phyloP scores from a whole-genome alignment of 2,113 vertebrate genomes.

The Macaca nemestrina region DNA sequence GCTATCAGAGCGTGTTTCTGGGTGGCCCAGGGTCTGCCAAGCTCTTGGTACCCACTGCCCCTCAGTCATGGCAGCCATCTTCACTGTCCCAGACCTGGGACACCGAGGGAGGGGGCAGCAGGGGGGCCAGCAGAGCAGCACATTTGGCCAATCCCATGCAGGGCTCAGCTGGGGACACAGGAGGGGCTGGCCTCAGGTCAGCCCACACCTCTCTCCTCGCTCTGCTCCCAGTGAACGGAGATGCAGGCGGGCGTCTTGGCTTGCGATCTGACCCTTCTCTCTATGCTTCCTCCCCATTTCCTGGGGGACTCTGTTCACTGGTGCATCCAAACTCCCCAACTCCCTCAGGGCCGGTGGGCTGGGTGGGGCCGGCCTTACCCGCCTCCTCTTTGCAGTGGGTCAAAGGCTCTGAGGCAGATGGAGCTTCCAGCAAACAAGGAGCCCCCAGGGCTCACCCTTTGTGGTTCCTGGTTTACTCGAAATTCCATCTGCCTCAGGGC shows the following conservation, averaged over 20 bases:
- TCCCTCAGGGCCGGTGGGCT: neutral
- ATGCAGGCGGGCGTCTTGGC: neutral
- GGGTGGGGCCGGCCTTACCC: neutral
- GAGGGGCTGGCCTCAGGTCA: neutral
- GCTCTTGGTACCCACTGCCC: neutral
- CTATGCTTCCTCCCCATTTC: neutral
- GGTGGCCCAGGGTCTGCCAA: neutral
- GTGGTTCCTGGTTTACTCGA: neutral
- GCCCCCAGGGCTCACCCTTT: neutral
- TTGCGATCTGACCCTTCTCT: neutral
- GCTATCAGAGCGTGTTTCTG: rapidly evolving
- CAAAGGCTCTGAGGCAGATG: too few relatives aligned
- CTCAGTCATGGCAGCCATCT: neutral
- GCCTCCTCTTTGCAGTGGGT: too few relatives aligned
- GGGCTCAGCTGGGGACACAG: neutral
- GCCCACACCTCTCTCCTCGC: neutral
- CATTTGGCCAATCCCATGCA: neutral
- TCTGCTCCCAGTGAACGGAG: rapidly evolving
- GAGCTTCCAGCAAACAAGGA: too few relatives aligned
- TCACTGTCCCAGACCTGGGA: too few relatives aligned
- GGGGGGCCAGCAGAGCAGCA: neutral
- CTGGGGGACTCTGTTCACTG: neutral
- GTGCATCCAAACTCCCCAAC: neutral
- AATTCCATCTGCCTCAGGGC: neutral
- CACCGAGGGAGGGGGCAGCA: neutral